These are phyloP conservation scores for Acrossocheilus fasciatus DNA, from an alignment of 2,797 vertebrate species.

Conservation along the genomic window DNA sequence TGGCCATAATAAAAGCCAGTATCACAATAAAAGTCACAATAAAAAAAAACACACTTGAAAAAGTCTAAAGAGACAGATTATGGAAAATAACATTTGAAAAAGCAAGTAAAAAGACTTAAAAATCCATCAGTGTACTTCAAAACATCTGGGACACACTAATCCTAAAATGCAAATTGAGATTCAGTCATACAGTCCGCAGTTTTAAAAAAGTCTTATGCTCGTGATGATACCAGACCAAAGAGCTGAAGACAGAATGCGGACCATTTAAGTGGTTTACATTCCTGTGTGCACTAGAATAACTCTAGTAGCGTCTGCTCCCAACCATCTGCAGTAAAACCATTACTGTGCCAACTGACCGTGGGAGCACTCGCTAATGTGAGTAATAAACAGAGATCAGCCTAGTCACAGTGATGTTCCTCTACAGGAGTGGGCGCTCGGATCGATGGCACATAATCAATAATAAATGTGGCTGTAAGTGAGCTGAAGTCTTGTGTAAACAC, in stretches of 20 bases:
- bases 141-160: background rate
- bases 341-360: background rate
- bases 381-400: constrained; percentile 31
- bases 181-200: background rate
- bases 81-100: background rate
- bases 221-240: background rate
- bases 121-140: background rate
- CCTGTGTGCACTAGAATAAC: constrained; percentile 26
- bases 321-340: constrained; percentile 27
- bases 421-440: constrained; percentile 18
- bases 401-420: constrained; percentile 5
- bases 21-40: background rate
- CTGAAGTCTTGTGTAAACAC: constrained; percentile 11
- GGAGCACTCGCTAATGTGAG: constrained; percentile 29
- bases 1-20: background rate
- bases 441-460: constrained; percentile 31
- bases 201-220: background rate
- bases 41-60: background rate
- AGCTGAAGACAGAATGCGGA: background rate
- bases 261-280: constrained; percentile 40
- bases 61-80: background rate
- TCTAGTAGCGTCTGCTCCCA: constrained; percentile 1
- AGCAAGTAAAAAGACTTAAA: background rate
- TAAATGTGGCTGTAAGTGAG: constrained; percentile 1
- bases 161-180: background rate